Base-by-base conservation (phyloP, 2,888 invertebrate genomes). In the Sympetrum striolatum region DNA sequence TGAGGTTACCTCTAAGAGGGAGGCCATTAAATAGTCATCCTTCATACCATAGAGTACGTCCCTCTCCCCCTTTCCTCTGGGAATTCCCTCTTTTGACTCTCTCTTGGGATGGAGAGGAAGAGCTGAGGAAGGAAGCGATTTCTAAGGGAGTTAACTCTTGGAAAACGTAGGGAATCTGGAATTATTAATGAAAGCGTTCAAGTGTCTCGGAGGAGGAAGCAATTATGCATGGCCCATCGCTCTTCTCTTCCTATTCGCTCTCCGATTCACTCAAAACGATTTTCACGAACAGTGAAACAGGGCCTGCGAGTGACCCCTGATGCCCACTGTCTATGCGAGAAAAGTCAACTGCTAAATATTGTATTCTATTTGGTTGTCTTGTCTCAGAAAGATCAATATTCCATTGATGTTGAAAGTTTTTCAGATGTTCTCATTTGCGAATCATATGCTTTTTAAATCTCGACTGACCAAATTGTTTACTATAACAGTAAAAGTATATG, bases 151-250 rank as follows among this genome's bases (percentile, higher is more conserved):
- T 35, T 53, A 82, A 86, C 60, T 86, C 86, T 64, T 64, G 60
- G 86, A 86, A 90, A 90, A 90, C 82, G 90, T 79, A 73, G 90
- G 90, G 80, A 44, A 58, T 35, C 86, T 81, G 91, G 91, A 92
- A 92, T 91, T 92, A 92, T 92, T 92, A 91, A 92, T 90, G 90
- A 90, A 86, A 91, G 91, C 92, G 91, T 91, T 91, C 91, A 91
- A 91, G 91, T 91, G 91, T 91, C 91, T 91, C 91, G 58, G 90
- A 91, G 91, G 91, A 91, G 90, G 91, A 90, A 91, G 91, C 91
- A 91, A 91, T 91, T 91, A 91, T 91, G 91, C 91, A 91, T 91
- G 91, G 90, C 90, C 90, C 48, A 48, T 82, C 58, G 5, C 82
- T 31, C 53, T 18, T 60, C 18, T 12, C 80, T 18, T 15, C 37